Conservation (phyloP, 2,113 vertebrate genomes). For the Planiliza haematocheilus region DNA sequence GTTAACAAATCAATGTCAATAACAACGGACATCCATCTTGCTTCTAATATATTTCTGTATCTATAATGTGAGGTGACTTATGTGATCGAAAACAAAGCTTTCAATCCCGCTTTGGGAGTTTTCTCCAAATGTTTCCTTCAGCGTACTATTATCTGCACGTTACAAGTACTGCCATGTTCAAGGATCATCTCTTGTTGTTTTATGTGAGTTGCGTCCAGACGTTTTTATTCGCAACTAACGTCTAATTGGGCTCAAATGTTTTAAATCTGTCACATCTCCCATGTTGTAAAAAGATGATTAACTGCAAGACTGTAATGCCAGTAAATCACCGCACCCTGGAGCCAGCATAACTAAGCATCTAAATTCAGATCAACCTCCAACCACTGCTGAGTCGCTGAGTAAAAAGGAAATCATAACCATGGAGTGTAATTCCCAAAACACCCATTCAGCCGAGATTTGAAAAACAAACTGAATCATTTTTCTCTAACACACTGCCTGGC, state of each 20-base stretch:
- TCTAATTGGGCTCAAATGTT: neutral
- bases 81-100: no score
- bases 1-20: no score
- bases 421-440: no score
- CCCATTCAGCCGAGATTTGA: neutral
- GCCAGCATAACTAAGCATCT: neutral
- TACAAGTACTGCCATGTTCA: no score
- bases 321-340: neutral
- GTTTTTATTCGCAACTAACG: neutral
- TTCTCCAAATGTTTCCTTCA: no score
- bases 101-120: no score
- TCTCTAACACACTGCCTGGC: no score
- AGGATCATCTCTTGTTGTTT: no score
- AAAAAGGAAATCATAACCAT: neutral
- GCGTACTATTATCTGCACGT: no score
- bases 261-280: slow-evolving; percentile 23
- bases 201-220: neutral
- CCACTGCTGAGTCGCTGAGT: neutral
- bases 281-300: slow-evolving; percentile 10
- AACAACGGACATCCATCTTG: no score
- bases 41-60: no score
- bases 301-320: neutral
- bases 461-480: neutral
- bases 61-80: no score
- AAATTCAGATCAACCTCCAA: neutral